Conservation (phyloP, 1,140 invertebrate genomes). For the Magallana gigas region DNA sequence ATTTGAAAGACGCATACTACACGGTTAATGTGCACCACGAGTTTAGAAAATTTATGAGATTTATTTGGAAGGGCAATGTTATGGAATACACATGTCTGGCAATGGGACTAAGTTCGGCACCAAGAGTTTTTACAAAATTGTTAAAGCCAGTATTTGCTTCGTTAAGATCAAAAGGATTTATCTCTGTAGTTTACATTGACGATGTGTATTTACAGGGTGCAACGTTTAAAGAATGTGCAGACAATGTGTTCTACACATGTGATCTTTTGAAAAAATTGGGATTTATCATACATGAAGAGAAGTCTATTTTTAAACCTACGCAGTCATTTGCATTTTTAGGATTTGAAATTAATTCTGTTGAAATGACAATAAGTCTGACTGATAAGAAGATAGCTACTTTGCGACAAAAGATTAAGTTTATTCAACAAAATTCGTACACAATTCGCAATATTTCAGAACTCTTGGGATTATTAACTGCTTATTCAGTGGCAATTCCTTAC, state of each 20-base stretch:
- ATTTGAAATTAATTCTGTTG: slow-evolving; percentile 6
- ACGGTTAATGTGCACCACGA: background rate
- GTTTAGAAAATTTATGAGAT: background rate
- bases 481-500: background rate
- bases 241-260: slow-evolving; percentile 11
- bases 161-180: slow-evolving; percentile 26
- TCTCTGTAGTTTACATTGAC: slow-evolving; percentile 39
- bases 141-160: slow-evolving; percentile 3
- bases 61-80: background rate
- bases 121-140: slow-evolving; percentile 30
- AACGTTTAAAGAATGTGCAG: background rate
- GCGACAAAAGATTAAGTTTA: background rate
- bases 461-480: background rate
- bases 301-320: slow-evolving; percentile 32
- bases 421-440: slow-evolving; percentile 14
- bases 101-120: slow-evolving; percentile 22
- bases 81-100: slow-evolving; percentile 34
- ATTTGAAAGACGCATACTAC: background rate
- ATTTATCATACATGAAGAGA: slow-evolving; percentile 41
- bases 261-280: background rate
- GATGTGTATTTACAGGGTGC: slow-evolving; percentile 36
- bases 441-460: slow-evolving; percentile 16
- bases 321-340: slow-evolving; percentile 30
- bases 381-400: background rate
- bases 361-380: background rate